Conservation (phyloP, 2,888 invertebrate genomes). For the Nebria brevicollis region DNA sequence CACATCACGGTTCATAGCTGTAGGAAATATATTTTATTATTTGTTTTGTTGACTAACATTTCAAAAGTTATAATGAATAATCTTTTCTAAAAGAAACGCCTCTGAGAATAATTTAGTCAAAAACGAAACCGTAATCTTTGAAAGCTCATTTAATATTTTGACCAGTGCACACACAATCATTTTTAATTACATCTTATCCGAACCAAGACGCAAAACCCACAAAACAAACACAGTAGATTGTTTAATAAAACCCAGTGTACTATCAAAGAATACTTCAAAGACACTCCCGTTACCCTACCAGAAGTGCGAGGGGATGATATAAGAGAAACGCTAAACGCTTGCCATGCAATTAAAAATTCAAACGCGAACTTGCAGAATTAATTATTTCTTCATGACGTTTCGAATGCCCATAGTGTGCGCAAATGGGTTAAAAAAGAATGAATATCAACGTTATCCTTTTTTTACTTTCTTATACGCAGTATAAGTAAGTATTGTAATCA, state of each 20-base stretch:
- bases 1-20: neutral
- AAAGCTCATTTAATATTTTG: neutral
- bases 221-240: slow-evolving; percentile 9
- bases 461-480: too few species aligned
- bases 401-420: slow-evolving; percentile 7
- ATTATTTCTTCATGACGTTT: slow-evolving; percentile 38
- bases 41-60: too few species aligned
- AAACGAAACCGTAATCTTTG: neutral
- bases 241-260: slow-evolving; percentile 37
- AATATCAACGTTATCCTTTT: neutral
- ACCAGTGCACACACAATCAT: neutral
- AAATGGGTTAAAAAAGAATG: neutral
- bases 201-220: neutral
- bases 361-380: slow-evolving; percentile 39
- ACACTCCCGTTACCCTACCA: slow-evolving; percentile 9
- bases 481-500: too few species aligned
- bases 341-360: slow-evolving; percentile 41
- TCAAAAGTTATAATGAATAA: too few species aligned
- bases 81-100: too few species aligned
- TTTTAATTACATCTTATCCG: neutral
- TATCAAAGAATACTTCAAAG: slow-evolving; percentile 34
- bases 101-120: neutral
- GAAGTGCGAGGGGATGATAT: neutral
- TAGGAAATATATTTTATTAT: too few species aligned
- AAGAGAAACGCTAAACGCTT: neutral